A percentile compares a stretch with the other conserved stretches of the same genome.
Evolutionary conservation across 2,888 invertebrate species (phyloP).

Genomic region (Acleris sparsana): DNA sequence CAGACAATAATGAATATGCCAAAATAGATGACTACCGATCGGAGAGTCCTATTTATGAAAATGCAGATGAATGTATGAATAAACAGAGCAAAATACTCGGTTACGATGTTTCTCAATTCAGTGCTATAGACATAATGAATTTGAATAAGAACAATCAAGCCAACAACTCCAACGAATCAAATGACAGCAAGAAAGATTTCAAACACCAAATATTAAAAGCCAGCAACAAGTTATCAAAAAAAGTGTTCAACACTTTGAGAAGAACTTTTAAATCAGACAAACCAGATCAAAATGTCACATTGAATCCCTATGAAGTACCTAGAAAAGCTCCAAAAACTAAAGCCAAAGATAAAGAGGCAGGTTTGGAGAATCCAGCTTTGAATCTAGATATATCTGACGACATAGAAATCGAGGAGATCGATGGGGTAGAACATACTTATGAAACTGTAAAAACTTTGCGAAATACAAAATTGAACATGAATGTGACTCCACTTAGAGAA

Average conservation of each 20-base stretch:
- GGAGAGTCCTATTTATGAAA: conserved; percentile 44
- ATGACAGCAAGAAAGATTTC: conserved; percentile 64
- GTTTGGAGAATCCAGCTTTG: conserved; percentile 75
- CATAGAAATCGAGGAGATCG: conserved; percentile 70
- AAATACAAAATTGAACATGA: conserved; percentile 73
- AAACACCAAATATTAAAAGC: conserved; percentile 69
- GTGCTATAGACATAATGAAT: conserved; percentile 72
- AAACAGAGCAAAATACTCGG: conserved; percentile 80
- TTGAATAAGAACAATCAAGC: conserved; percentile 60
- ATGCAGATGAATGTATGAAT: conserved; percentile 56
- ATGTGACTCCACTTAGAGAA: conserved; percentile 71
- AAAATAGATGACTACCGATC: conserved; percentile 57
- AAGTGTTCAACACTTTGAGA: conserved; percentile 73
- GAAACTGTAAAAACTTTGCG: conserved; percentile 74
- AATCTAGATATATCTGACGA: conserved; percentile 77
- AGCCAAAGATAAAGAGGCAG: conserved; percentile 58
- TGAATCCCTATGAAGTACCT: conserved; percentile 79
- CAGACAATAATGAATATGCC: conserved; percentile 66
- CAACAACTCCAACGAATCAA: conserved; percentile 66
- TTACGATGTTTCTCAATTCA: conserved; percentile 74
- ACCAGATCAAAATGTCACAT: conserved; percentile 54
- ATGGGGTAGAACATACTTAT: conserved; percentile 70
- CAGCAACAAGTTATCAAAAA: conserved; percentile 72
- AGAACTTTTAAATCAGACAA: conserved; percentile 76
- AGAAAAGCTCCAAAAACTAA: conserved; percentile 66